A percentile compares a stretch with the other conserved stretches of the same genome.
Conservation (phyloP, 2,113 vertebrate genomes). For the Lepus americanus region DNA sequence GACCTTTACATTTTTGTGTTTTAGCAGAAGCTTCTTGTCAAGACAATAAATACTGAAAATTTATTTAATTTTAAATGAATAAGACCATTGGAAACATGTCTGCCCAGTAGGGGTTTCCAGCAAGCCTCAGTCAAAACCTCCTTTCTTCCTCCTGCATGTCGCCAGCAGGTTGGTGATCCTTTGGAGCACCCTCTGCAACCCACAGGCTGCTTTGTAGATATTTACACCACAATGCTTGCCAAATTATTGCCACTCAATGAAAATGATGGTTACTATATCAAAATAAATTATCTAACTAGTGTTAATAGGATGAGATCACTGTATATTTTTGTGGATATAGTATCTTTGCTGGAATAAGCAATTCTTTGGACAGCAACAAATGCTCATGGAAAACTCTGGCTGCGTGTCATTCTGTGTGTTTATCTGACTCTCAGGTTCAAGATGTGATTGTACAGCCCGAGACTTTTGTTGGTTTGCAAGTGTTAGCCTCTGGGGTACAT, state of each 20-base stretch:
- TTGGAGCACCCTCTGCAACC: not conserved
- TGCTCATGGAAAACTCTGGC: not conserved
- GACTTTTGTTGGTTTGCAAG: not conserved
- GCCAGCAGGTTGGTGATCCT: conserved; percentile 51
- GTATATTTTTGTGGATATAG: conserved; percentile 16
- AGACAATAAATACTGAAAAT: conserved; percentile 54
- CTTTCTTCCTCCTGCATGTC: not conserved
- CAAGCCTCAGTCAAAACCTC: not conserved
- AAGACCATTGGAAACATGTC: conserved; percentile 53
- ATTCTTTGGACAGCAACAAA: conserved; percentile 3
- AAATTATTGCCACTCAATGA: conserved; percentile 36
- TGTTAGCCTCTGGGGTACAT: not conserved
- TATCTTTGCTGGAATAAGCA: conserved; percentile 50
- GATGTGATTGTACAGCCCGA: not conserved
- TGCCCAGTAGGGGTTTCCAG: conserved; percentile 14
- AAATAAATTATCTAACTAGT: conserved; percentile 69
- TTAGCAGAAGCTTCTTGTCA: conserved; percentile 10
- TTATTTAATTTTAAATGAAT: conserved; percentile 68
- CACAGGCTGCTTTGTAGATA: not conserved
- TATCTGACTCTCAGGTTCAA: not conserved
- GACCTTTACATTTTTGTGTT: conserved; percentile 20
- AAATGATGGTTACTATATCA: not conserved
- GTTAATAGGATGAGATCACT: not conserved
- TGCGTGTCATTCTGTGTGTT: not conserved
- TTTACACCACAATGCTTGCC: not conserved